A percentile compares a stretch with the other conserved stretches of the same genome.
phyloP scores from a whole-genome alignment of 2,113 vertebrate species.

The Copsychus sechellarum region DNA sequence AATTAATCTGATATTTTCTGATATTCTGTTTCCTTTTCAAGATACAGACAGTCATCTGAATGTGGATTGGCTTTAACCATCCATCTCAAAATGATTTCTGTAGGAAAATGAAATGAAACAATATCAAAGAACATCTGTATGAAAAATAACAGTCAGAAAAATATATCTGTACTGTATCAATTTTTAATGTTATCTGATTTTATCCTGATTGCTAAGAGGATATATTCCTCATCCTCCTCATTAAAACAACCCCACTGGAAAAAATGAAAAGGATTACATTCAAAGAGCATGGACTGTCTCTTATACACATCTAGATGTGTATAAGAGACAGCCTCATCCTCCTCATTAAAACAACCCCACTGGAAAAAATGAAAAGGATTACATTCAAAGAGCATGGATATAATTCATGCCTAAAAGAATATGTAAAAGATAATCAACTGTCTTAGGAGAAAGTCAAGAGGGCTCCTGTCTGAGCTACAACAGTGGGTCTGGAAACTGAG shows the following conservation, averaged over 20 bases:
- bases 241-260: neutral
- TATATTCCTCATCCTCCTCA: neutral
- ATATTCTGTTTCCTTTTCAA: neutral
- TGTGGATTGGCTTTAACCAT: neutral
- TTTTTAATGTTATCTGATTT: neutral
- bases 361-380: neutral
- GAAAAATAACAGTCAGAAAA: neutral
- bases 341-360: neutral
- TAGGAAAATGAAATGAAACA: neutral
- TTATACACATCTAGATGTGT: too few relatives aligned
- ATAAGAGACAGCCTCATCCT: too few relatives aligned
- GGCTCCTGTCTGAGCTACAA: neutral
- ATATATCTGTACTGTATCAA: neutral
- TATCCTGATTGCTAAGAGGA: neutral
- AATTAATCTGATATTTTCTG: neutral
- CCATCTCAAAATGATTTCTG: neutral
- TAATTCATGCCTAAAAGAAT: neutral
- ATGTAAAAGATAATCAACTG: neutral
- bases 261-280: neutral
- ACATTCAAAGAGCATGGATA: neutral
- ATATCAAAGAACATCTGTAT: neutral
- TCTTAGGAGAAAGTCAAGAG: neutral
- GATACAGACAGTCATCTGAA: neutral
- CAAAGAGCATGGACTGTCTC: neutral
- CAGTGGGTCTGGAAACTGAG: neutral